Evolutionary conservation across 1,140 invertebrate species (phyloP).

Genomic region (Argopecten irradians): DNA sequence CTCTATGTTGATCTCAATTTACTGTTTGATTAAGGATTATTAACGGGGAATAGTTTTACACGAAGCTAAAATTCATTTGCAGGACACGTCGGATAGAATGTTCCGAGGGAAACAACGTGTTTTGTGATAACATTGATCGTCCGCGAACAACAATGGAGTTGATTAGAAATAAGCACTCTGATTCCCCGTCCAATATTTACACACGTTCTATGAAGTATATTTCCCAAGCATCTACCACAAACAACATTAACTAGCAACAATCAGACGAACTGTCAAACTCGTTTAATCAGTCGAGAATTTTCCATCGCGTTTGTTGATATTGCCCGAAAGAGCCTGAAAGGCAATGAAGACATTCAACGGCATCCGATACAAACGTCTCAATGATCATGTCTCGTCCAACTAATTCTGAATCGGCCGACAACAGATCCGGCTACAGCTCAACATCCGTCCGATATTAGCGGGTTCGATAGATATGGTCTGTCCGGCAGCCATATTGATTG

Average conservation of each 20-base stretch:
- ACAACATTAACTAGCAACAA: neutral
- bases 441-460: neutral
- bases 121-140: neutral
- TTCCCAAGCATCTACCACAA: neutral
- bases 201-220: neutral
- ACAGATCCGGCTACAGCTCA: neutral
- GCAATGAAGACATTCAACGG: neutral
- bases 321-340: neutral
- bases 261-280: neutral
- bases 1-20: too few relatives aligned
- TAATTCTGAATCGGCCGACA: neutral
- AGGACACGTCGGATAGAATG: neutral
- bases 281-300: neutral
- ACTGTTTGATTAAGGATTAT: too few relatives aligned
- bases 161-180: neutral
- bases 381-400: neutral
- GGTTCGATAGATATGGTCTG: neutral
- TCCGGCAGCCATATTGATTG: neutral
- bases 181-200: neutral
- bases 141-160: neutral
- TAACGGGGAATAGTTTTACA: neutral
- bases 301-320: neutral
- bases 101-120: neutral
- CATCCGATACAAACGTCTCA: neutral
- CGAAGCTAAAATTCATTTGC: neutral